A percentile compares a stretch with the other conserved stretches of the same genome.
These are phyloP conservation scores for Oxytorus armatus DNA, from an alignment of 2,888 invertebrate species.

Conservation along the genomic window DNA sequence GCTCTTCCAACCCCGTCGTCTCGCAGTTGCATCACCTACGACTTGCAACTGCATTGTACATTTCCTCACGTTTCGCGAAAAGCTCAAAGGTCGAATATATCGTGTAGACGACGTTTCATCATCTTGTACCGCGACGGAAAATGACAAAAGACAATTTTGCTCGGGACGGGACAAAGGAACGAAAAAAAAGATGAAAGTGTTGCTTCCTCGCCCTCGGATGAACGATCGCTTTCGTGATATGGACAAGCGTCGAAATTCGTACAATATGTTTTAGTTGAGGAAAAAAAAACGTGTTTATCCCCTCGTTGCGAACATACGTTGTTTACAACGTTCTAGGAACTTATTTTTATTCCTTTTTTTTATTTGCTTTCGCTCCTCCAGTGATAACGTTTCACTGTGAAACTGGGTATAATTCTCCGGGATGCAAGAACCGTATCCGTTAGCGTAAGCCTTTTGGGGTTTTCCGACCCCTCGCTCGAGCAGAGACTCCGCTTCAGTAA, in stretches of 20 bases:
- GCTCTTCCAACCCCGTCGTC: constrained; percentile 50
- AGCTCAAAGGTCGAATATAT: constrained; percentile 20
- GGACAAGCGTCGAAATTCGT: constrained; percentile 8
- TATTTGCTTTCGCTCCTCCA: constrained; percentile 10
- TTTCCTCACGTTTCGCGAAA: constrained; percentile 11
- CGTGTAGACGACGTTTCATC: background rate
- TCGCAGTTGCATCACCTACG: background rate
- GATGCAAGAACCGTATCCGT: constrained; percentile 55
- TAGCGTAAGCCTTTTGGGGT: constrained; percentile 59
- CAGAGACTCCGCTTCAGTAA: constrained; percentile 52
- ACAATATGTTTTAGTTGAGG: constrained; percentile 4
- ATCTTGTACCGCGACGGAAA: background rate
- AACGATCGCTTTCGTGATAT: background rate
- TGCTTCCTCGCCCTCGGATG: background rate
- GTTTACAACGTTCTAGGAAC: constrained; percentile 10
- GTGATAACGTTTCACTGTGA: constrained; percentile 47
- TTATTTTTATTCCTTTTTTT: too few relatives aligned
- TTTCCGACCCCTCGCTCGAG: constrained; percentile 43
- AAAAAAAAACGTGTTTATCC: constrained; percentile 17
- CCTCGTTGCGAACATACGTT: constrained; percentile 10
- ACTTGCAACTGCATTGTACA: background rate
- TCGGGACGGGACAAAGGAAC: too few relatives aligned
- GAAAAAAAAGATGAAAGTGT: background rate
- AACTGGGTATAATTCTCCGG: constrained; percentile 54
- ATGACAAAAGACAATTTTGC: constrained; percentile 26